Percentiles rank a stretch among this genome's conserved stretches.
Conservation (phyloP, 2,113 vertebrate genomes). For the Dipodomys ordii region DNA sequence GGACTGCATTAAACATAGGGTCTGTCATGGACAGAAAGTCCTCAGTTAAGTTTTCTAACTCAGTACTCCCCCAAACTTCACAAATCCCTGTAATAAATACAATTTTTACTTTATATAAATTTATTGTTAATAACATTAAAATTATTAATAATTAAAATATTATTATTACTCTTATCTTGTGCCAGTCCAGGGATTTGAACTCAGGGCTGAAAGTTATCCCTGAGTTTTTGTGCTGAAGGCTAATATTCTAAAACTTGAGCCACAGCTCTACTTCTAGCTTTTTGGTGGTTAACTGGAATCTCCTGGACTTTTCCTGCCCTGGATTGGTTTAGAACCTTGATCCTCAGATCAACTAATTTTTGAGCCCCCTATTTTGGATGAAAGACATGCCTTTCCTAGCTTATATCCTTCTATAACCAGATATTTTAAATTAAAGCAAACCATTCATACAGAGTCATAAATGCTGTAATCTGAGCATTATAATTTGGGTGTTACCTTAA, state of each 20-base stretch:
- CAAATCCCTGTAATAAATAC: neutral
- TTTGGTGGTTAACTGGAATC: no score
- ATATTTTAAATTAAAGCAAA: constrained; percentile 9
- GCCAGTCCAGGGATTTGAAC: no score
- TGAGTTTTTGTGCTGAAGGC: no score
- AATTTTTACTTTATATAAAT: constrained; percentile 9
- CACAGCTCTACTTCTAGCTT: no score
- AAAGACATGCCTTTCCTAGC: neutral
- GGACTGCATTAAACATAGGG: no score
- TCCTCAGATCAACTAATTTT: no score
- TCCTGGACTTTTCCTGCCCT: no score
- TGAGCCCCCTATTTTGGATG: neutral
- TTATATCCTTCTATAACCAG: neutral
- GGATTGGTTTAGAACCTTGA: no score
- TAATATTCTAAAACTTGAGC: no score
- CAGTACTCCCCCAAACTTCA: neutral
- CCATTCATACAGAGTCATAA: neutral
- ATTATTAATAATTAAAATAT: no score
- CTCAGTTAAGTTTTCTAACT: neutral
- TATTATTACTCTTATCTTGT: no score
- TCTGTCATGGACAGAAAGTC: neutral
- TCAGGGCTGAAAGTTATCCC: no score
- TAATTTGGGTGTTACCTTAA: neutral
- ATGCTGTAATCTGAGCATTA: neutral
- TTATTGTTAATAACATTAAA: neutral